These are phyloP conservation scores for Toxotes jaculatrix DNA, from an alignment of 2,113 vertebrate species.

Conservation along the genomic window DNA sequence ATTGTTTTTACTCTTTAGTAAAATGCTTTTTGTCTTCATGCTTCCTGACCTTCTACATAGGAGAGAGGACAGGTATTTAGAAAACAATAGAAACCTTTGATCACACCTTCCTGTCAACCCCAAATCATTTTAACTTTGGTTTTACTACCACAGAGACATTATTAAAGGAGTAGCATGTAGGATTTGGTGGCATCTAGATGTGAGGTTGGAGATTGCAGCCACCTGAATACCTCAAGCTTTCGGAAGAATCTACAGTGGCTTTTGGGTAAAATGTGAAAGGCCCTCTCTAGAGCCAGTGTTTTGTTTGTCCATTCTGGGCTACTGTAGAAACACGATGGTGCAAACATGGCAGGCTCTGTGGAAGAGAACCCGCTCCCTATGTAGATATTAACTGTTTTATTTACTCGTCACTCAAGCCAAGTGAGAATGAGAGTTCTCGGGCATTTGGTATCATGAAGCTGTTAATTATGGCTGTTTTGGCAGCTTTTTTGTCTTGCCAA, in stretches of 20 bases:
- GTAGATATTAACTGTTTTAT: conserved; percentile 23
- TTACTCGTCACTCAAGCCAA: conserved; percentile 28
- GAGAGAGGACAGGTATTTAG: not conserved
- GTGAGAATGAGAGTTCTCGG: conserved; percentile 14
- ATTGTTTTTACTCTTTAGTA: conserved; percentile 21
- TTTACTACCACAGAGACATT: conserved; percentile 7
- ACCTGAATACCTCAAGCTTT: too few relatives aligned
- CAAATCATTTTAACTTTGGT: conserved; percentile 35
- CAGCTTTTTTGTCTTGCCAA: conserved; percentile 22
- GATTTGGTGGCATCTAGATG: too few relatives aligned
- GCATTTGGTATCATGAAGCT: conserved; percentile 24
- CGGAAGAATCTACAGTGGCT: too few relatives aligned
- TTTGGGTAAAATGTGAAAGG: too few relatives aligned
- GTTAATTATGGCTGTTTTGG: conserved; percentile 44
- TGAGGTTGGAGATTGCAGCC: too few relatives aligned
- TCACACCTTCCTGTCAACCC: conserved; percentile 16
- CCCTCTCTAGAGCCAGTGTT: too few relatives aligned
- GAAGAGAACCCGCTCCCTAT: too few relatives aligned
- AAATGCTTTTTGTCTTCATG: conserved; percentile 18
- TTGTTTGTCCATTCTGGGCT: too few relatives aligned
- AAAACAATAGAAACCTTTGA: conserved; percentile 2
- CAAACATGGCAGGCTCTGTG: too few relatives aligned
- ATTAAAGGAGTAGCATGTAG: not conserved
- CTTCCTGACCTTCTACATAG: not conserved
- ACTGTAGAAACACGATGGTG: too few relatives aligned